Conservation (phyloP, 2,888 invertebrate genomes). For the Acanthosoma haemorrhoidale region DNA sequence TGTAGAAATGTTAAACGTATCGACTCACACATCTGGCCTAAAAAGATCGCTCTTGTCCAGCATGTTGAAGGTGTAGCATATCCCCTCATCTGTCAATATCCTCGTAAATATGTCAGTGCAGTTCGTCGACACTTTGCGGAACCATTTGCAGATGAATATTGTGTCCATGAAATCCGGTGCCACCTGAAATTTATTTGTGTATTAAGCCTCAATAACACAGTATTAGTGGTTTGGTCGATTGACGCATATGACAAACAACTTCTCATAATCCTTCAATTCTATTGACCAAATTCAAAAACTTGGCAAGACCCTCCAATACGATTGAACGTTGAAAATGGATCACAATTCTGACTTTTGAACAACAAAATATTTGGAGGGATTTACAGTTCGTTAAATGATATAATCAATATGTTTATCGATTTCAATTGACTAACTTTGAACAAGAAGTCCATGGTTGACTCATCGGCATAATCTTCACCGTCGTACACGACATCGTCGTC, state of each 20-base stretch:
- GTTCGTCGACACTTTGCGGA: conserved; percentile 47
- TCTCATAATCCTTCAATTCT: too few relatives aligned
- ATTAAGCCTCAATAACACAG: too few relatives aligned
- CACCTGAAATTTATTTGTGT: conserved; percentile 34
- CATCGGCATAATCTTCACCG: neutral
- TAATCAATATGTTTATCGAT: too few relatives aligned
- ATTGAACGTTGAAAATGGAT: too few relatives aligned
- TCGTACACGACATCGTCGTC: conserved; percentile 52
- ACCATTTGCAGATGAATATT: conserved; percentile 57
- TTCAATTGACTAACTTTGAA: conserved; percentile 51
- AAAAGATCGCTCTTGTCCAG: conserved; percentile 57
- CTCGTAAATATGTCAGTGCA: conserved; percentile 59
- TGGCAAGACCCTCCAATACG: too few relatives aligned
- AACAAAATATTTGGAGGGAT: too few relatives aligned
- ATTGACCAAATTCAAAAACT: too few relatives aligned
- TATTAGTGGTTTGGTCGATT: too few relatives aligned
- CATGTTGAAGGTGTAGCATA: conserved; percentile 65
- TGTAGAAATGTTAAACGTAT: too few relatives aligned
- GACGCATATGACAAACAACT: too few relatives aligned
- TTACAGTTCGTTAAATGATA: too few relatives aligned
- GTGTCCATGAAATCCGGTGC: conserved; percentile 48
- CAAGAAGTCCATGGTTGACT: conserved; percentile 53
- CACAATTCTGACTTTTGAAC: too few relatives aligned
- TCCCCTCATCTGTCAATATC: conserved; percentile 63
- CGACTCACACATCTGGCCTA: conserved; percentile 46